Evolutionary conservation across 2,113 vertebrate genomes (phyloP).

Genomic region (Gila orcuttii): DNA sequence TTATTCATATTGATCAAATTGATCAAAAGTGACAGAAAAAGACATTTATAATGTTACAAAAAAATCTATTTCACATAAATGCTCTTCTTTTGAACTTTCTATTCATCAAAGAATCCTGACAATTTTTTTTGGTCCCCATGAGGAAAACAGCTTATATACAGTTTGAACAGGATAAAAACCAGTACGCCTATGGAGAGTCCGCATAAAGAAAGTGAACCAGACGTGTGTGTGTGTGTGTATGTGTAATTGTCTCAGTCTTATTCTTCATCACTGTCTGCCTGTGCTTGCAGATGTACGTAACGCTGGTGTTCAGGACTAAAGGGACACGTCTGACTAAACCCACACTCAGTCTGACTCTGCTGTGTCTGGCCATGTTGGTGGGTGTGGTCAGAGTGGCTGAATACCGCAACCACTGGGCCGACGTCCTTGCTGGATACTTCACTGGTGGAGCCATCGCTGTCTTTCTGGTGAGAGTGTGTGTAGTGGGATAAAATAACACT

Average conservation of each 20-base stretch:
- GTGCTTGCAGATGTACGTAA: slow-evolving; percentile 87
- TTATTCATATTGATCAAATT: no score
- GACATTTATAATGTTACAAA: no score
- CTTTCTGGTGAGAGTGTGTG: slow-evolving; percentile 81
- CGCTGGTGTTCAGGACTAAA: slow-evolving; percentile 85
- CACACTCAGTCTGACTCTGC: slow-evolving; percentile 83
- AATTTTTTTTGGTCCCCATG: no score
- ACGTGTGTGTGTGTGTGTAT: no score
- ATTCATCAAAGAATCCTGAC: no score
- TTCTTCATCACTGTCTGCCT: slow-evolving; percentile 17
- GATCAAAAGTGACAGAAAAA: no score
- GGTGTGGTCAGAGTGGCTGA: slow-evolving; percentile 88
- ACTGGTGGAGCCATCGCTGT: slow-evolving; percentile 86
- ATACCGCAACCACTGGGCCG: slow-evolving; percentile 90
- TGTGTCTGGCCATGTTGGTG: slow-evolving; percentile 87
- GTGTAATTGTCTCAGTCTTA: neutral
- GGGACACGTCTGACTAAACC: slow-evolving; percentile 89
- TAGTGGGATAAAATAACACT: neutral
- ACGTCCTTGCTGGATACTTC: slow-evolving; percentile 86
- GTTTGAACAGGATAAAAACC: no score
- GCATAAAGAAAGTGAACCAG: no score
- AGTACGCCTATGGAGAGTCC: no score
- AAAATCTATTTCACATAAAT: no score
- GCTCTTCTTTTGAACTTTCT: no score
- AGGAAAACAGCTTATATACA: no score